Base-by-base conservation (phyloP, 2,888 invertebrate genomes). In the Uloborus plumipes region DNA sequence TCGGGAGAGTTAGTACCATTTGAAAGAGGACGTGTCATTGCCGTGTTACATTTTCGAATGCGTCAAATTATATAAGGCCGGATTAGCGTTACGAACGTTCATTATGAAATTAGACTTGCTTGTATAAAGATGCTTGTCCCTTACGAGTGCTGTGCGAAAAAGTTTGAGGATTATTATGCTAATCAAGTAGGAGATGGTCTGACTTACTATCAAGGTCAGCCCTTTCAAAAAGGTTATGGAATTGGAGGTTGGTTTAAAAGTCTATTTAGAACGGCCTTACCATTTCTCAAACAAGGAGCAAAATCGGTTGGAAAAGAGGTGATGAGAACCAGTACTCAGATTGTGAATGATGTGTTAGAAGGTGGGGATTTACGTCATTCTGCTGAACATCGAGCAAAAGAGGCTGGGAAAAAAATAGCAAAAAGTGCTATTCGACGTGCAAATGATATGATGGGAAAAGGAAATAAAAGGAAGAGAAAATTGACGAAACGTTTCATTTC, bases 391-490 rank as follows among this genome's bases (percentile, higher is more conserved):
- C 49, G 62, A 62, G 51, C 31, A 2, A 73, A 47, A 13, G 64
- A 61, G 16, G 31, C 64, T 1, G 73, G 62, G 1, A 73, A 31
- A 26, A n/a, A 2, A 1, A 20, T 70, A 39, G 58, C 26, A 1
- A 3, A 16, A 3, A 55, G 26, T 55, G 70, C 70, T 31, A 2
- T 70, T 1, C 2, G 31, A 1, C 22, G 31, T 31, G 39, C 18
- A 11, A 6, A 70, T 1, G 2, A 6, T 13, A 73, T 73, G 73
- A 26, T 64, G 1, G 73, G 73, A 22, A 6, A 22, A 1, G 64
- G 51, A 26, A 20, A 18, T 76, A 76, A 82, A 82, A 82, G 66
- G 18, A 82, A 67, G 47, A 58, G 66, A 3, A 71, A 72, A 3
- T 11, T 14, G 6, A n/a, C n/a, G n/a, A 79, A 66, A 49, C 15